Base-by-base conservation (phyloP, 2,797 vertebrate genomes). In the Trachurus trachurus region DNA sequence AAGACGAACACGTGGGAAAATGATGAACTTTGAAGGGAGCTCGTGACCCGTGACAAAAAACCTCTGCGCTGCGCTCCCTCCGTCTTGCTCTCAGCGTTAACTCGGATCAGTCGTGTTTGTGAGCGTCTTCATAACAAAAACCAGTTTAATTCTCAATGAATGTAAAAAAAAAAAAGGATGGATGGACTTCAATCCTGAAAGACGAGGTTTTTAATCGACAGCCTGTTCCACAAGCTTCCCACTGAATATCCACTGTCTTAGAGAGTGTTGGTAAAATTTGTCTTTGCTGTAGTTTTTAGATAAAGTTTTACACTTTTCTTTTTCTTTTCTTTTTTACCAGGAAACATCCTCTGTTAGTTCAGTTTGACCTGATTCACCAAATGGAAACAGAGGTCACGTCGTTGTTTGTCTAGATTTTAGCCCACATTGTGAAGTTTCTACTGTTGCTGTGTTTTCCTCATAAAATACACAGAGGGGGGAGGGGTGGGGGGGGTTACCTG, bases 21-120 rank as follows among this genome's bases (percentile, higher is more conserved):
- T 45, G 19, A 65, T 68, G 67, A 74, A 81, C 61, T 83, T 57
- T 71, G 79, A 85, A 85, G 80, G 80, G 89, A 90, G 60, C 44
- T 56, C 19, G 10, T 31, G 57, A 72, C 49, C 62, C 47, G 19
- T 78, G 31, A 26, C n/a, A n/a, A 26, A 34, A n/a, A 80, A 62
- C 63, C 26, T 26, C 26, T 26, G 26, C 2, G 26, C 59, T 82
- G 67, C 3, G 13, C 72, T 76, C 45, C 50, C 17, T 61, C 52
- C 0, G 2, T 59, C 40, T 53, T 53, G 10, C 40, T 61, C 31
- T 64, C 34, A 52, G n/a, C 21, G 29, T 68, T 34, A 1, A 39
- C 40, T 29, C 10, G 19, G 44, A 15, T 65, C 63, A 21, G 3
- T n/a, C 37, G 19, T 58, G 26, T 66, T 22, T 37, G 7, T 45